Evolutionary conservation across 2,888 invertebrate genomes (phyloP).

Genomic region (Bhutanitis thaidina): DNA sequence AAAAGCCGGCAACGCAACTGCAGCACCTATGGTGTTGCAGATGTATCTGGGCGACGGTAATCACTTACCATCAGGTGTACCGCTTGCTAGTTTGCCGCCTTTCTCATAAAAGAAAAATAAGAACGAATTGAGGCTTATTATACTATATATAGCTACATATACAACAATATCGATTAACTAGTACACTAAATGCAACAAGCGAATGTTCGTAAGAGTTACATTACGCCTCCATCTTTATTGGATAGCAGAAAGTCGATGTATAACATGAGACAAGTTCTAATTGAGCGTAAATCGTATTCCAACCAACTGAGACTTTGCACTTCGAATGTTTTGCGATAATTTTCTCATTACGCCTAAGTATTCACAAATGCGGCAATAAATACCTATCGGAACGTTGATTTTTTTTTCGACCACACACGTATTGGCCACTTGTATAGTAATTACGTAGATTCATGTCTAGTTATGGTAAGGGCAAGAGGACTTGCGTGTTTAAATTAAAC

Average conservation of each 20-base stretch:
- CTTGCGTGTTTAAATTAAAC: neutral
- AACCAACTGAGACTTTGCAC: slow-evolving; percentile 4
- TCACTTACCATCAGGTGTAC: too few species aligned
- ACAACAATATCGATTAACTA: neutral
- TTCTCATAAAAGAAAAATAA: too few species aligned
- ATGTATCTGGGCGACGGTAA: too few species aligned
- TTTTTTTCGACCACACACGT: slow-evolving; percentile 12
- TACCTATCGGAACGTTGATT: slow-evolving; percentile 2
- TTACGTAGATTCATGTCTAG: slow-evolving; percentile 5
- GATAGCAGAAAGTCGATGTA: neutral
- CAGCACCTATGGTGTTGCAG: too few species aligned
- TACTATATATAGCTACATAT: too few species aligned
- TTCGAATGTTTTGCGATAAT: slow-evolving; percentile 17
- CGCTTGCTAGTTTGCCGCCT: too few species aligned
- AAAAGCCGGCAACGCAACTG: too few species aligned
- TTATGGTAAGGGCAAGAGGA: neutral
- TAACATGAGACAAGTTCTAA: slow-evolving; percentile 23
- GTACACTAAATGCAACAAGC: neutral
- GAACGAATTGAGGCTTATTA: too few species aligned
- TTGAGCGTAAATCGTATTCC: slow-evolving; percentile 29
- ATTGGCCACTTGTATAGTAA: slow-evolving; percentile 3
- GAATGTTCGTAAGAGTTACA: slow-evolving; percentile 3
- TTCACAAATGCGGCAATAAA: slow-evolving; percentile 15
- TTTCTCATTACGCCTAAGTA: slow-evolving; percentile 12
- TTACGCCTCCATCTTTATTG: neutral